A percentile compares a stretch with the other conserved stretches of the same genome.
Evolutionary conservation across 2,797 vertebrate genomes (phyloP).

Genomic region (Dromococcyx pavoninus): DNA sequence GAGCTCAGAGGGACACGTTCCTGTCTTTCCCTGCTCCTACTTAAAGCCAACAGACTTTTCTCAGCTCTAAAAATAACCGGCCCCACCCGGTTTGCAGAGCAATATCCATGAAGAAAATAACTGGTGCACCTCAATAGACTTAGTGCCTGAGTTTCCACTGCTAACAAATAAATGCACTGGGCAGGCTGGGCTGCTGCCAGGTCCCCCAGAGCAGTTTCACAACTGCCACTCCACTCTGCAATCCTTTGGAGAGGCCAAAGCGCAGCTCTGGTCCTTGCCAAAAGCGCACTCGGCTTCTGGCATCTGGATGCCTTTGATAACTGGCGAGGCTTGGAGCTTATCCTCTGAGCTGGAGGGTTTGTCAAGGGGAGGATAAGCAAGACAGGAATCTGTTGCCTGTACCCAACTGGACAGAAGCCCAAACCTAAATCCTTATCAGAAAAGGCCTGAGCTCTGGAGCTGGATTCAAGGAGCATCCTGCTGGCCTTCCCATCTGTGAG

Average conservation of each 20-base stretch:
- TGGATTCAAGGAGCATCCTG: neutral
- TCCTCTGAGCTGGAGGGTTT: neutral
- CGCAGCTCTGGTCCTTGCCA: neutral
- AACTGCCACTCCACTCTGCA: neutral
- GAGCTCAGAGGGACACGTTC: rapidly evolving
- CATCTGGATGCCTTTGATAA: neutral
- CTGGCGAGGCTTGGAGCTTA: neutral
- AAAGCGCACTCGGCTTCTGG: neutral
- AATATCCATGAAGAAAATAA: neutral
- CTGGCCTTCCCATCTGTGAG: neutral
- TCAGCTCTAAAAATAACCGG: neutral
- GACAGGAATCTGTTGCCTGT: neutral
- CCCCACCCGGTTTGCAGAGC: neutral
- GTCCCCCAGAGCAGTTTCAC: neutral
- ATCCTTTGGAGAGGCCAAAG: neutral
- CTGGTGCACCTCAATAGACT: rapidly evolving
- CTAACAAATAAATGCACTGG: rapidly evolving
- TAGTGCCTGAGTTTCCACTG: rapidly evolving
- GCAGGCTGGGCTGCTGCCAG: neutral
- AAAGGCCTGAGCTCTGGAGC: neutral
- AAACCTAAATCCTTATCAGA: conserved; percentile 6
- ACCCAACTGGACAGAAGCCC: conserved; percentile 28
- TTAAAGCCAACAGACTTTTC: rapidly evolving
- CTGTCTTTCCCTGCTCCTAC: neutral
- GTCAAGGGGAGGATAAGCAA: neutral